phyloP scores from a whole-genome alignment of 2,113 vertebrate species.

The Gymnarchus niloticus region DNA sequence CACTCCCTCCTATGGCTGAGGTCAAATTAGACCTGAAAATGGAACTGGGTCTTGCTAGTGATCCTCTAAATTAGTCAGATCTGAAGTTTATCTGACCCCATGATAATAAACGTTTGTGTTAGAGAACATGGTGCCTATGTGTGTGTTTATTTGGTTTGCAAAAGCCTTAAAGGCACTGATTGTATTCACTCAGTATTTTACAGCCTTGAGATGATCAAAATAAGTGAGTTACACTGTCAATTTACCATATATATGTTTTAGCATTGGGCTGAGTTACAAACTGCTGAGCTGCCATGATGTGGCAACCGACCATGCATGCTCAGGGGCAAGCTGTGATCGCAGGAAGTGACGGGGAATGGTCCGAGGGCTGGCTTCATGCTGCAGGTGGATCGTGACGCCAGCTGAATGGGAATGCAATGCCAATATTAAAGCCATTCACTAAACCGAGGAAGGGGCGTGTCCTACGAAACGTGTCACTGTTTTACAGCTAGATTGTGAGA shows the following conservation, averaged over 20 bases:
- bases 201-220: neutral
- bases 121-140: neutral
- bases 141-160: neutral
- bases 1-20: constrained; percentile 29
- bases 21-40: constrained; percentile 42
- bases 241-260: neutral
- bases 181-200: neutral
- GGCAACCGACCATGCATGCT: neutral
- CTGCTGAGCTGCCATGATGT: neutral
- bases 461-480: neutral
- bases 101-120: constrained; percentile 23
- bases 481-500: no score
- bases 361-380: neutral
- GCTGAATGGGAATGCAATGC: neutral
- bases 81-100: constrained; percentile 36
- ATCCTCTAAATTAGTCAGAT: constrained; percentile 41
- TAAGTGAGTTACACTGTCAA: neutral
- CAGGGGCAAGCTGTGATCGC: neutral
- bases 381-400: neutral
- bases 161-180: neutral
- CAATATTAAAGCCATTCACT: neutral
- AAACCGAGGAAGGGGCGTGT: neutral
- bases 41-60: constrained; percentile 42
- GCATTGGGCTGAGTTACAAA: neutral
- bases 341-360: neutral